Base-by-base conservation (phyloP, 2,113 vertebrate species). In the Nestor notabilis region DNA sequence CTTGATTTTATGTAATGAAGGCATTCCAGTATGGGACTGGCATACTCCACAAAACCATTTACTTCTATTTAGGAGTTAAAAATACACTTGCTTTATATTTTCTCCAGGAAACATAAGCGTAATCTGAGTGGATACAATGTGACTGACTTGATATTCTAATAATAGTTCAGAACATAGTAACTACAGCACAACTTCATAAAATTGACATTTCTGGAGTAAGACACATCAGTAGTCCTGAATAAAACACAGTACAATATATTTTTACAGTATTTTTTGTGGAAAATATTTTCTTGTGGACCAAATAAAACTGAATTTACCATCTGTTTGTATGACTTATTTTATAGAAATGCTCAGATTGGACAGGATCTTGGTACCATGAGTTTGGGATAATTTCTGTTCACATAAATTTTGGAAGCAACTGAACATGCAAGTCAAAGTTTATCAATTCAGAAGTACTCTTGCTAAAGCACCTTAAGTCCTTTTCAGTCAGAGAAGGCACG, bases 241-340 rank as follows among this genome's bases (percentile, higher is more conserved):
- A 83, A 87, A 91, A 87, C 58, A 72, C 82, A 93, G 56, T 83
- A 94, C 85, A 63, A 19, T 97, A 89, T 98, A 97, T 98, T 97
- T 98, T 97, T 96, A 94, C 95, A 96, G 19, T 97, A 97, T 95
- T 97, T 98, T 96, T 97, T 98, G 93, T 98, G 97, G 95, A 96
- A 97, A 93, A 80, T 94, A 97, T 87, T 96, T 96, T 97, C 96
- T 98, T 89, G 97, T 97, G 93, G 97, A 97, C 80, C 94, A 92
- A 98, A 97, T 98, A 98, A 98, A 98, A 68, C 80, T 37, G 71
- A 97, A 94, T 85, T 96, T 94, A 79, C 87, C 84, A 94, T 83
- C 65, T 85, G 95, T 41, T 80, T 97, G 47, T 93, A 80, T 53
- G 91, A 29, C 76, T 94, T 87, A 83, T 92, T 98, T 92, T 52